These are phyloP conservation scores for Orientallactaga bullata DNA, from an alignment of 2,113 vertebrate species.

Conservation along the genomic window DNA sequence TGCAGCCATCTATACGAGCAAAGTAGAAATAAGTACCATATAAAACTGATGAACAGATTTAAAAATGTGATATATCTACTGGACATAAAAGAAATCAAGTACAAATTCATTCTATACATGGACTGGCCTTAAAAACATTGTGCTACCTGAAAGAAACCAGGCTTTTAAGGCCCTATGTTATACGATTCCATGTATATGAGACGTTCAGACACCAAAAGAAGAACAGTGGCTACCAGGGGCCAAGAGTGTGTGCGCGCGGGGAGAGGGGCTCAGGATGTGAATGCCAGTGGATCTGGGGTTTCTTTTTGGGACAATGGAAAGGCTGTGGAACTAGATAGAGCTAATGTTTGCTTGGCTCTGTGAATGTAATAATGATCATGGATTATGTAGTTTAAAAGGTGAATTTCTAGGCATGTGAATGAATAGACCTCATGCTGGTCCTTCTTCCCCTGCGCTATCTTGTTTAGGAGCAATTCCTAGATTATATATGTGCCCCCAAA, in stretches of 20 bases:
- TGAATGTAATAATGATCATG: not conserved
- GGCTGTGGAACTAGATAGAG: not conserved
- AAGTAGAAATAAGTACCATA: constrained; percentile 42
- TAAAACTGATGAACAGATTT: not conserved
- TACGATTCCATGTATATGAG: constrained; percentile 2
- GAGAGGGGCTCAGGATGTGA: not conserved
- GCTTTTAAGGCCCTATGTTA: not conserved
- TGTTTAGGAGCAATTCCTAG: not conserved
- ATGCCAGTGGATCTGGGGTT: not conserved
- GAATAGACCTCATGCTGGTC: not conserved
- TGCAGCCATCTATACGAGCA: not conserved
- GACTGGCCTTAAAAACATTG: not conserved
- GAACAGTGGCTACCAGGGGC: not conserved
- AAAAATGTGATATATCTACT: not conserved
- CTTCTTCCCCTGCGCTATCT: no score
- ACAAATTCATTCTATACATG: not conserved
- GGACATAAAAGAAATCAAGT: not conserved
- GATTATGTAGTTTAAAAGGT: not conserved
- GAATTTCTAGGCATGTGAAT: not conserved
- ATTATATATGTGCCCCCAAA: not conserved
- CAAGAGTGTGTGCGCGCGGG: no score
- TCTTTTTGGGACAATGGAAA: not conserved
- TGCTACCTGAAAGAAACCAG: not conserved
- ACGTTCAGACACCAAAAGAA: constrained; percentile 4
- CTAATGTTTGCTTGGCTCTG: not conserved